Evolutionary conservation across 2,797 vertebrate genomes (phyloP).

Genomic region (Poecilia wingei): DNA sequence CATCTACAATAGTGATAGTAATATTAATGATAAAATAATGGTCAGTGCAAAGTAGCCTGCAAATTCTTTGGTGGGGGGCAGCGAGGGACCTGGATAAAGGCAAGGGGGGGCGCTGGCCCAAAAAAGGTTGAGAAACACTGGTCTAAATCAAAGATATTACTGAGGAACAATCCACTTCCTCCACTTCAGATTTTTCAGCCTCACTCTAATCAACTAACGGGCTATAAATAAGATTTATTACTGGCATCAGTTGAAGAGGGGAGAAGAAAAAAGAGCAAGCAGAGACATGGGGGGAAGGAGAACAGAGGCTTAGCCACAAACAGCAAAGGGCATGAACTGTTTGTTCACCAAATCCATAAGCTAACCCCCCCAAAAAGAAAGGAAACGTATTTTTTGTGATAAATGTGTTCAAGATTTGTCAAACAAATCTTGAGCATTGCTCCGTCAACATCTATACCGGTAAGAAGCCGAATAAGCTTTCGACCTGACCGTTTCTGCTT

Average conservation of each 20-base stretch:
- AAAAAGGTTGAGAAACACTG: background rate
- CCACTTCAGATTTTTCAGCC: conserved; percentile 71
- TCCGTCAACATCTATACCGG: background rate
- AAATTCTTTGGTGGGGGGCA: too few relatives aligned
- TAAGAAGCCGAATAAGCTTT: background rate
- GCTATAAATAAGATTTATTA: conserved; percentile 81
- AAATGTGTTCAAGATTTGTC: background rate
- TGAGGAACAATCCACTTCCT: conserved; percentile 58
- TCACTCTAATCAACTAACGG: conserved; percentile 72
- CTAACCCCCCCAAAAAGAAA: conserved; percentile 10
- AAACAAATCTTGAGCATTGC: background rate
- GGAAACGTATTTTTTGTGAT: background rate
- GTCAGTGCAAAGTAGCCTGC: too few relatives aligned
- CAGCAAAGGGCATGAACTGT: conserved; percentile 36
- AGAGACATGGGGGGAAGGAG: conserved; percentile 43
- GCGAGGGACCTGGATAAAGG: too few relatives aligned
- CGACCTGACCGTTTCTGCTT: conserved; percentile 20
- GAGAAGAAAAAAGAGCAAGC: conserved; percentile 37
- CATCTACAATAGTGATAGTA: too few relatives aligned
- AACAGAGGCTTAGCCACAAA: conserved; percentile 48
- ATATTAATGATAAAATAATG: too few relatives aligned
- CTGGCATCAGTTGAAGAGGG: conserved; percentile 60
- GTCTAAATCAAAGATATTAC: conserved; percentile 68
- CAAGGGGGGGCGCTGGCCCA: too few relatives aligned
- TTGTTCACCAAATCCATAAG: conserved; percentile 30